Evolutionary conservation across 1,140 invertebrate species (phyloP).

Genomic region (Streblospio benedicti): DNA sequence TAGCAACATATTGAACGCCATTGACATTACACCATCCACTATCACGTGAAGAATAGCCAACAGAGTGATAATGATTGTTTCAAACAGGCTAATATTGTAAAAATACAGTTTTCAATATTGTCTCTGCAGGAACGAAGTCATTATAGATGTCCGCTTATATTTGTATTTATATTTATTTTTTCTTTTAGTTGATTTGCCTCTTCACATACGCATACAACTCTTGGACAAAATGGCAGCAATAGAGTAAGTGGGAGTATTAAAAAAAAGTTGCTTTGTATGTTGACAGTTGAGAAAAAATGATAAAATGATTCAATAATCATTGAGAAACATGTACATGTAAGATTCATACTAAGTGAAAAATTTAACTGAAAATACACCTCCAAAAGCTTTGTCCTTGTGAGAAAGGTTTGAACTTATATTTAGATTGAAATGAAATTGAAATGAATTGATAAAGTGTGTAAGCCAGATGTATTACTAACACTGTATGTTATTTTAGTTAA

Average conservation of each 20-base stretch:
- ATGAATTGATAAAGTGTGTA: background rate
- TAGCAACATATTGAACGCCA: too few relatives aligned
- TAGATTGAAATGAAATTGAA: background rate
- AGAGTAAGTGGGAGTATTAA: conserved; percentile 51
- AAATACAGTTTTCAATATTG: too few relatives aligned
- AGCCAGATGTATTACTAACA: background rate
- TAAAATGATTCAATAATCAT: background rate
- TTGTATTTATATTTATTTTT: conserved; percentile 17
- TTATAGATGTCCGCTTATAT: background rate
- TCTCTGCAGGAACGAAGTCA: too few relatives aligned
- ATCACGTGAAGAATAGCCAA: too few relatives aligned
- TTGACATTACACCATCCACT: too few relatives aligned
- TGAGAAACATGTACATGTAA: too few relatives aligned
- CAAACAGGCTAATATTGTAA: too few relatives aligned
- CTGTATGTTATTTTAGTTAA: background rate
- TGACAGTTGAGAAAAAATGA: conserved; percentile 10
- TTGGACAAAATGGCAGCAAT: conserved; percentile 73
- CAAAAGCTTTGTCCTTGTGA: background rate
- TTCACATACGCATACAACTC: conserved; percentile 62
- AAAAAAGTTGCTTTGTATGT: background rate
- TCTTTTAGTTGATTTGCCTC: conserved; percentile 71
- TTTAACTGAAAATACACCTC: too few relatives aligned
- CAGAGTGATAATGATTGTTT: too few relatives aligned
- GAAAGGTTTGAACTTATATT: background rate
- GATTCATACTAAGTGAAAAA: too few relatives aligned